Percentiles rank a stretch among this genome's conserved stretches.
Conservation (phyloP, 2,888 invertebrate species). For the Ellobium chinense region DNA sequence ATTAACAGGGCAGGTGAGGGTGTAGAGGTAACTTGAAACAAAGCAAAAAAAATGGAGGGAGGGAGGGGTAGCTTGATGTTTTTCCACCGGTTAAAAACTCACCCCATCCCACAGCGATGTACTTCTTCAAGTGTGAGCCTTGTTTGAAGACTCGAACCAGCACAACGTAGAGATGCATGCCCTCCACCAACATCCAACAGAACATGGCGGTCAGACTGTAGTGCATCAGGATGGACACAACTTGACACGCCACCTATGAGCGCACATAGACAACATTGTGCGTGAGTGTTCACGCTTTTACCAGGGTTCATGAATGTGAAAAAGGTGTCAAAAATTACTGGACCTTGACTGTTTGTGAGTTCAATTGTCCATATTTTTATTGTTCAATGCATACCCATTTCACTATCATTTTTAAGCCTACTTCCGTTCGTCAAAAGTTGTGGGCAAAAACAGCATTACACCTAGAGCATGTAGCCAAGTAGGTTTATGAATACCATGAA, state of each 20-base stretch:
- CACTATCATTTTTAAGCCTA: neutral
- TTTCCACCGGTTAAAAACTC: too few relatives aligned
- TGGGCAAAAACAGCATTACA: too few relatives aligned
- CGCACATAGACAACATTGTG: too few relatives aligned
- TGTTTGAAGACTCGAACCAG: slow-evolving; percentile 72
- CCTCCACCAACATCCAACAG: slow-evolving; percentile 75
- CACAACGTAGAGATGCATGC: slow-evolving; percentile 69
- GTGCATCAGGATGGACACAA: slow-evolving; percentile 67
- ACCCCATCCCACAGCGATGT: slow-evolving; percentile 72
- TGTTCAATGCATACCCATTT: too few relatives aligned
- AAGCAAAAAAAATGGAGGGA: too few relatives aligned
- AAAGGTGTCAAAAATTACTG: neutral
- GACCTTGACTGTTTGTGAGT: too few relatives aligned
- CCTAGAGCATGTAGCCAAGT: too few relatives aligned
- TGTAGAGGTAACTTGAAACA: too few relatives aligned
- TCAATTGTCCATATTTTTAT: too few relatives aligned
- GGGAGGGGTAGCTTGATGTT: too few relatives aligned
- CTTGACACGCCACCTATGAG: slow-evolving; percentile 65
- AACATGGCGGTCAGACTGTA: slow-evolving; percentile 69
- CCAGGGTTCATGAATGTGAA: neutral
- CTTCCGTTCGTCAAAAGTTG: neutral
- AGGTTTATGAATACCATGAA: too few relatives aligned
- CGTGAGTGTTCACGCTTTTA: neutral
- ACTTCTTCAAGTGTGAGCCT: slow-evolving; percentile 65
- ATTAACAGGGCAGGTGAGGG: too few relatives aligned